Evolutionary conservation across 2,888 invertebrate species (phyloP), one percentile per base, ranked within the genome.

Genomic region (Apoda limacodes): DNA sequence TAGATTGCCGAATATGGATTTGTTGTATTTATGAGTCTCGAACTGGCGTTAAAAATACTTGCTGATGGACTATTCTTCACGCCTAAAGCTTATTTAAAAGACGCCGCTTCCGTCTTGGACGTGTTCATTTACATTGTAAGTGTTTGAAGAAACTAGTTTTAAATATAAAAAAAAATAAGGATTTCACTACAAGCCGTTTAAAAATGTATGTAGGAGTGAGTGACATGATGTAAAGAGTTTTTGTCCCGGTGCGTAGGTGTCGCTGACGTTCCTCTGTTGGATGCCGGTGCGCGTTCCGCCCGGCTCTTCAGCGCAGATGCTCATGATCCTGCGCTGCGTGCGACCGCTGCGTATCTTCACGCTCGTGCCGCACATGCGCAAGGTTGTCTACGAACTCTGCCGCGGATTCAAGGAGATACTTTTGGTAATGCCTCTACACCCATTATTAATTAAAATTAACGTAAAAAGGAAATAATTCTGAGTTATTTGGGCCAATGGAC

Each of bases 1-100:
- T 48, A 82, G 84, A 88, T 96, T 30, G 95, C 96, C 1, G 99
- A 99, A 74, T 99, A 98, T 58, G 90, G 93, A 12, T 99, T 99
- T 70, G 98, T 99, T 1, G 88, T 98, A 29, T 94, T 94, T 51
- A 99, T 99, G 99, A 97, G 97, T 50, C 83, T 98, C 19, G 99
- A 99, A 69, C 74, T 99, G 56, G 89, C 92, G 0, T 69, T 99
- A 29, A 99, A 99, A 81, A 95, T 98, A 38, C 75, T 98, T 31
- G 98, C 99, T 0, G 96, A 99, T 68, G 99, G 99, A 1, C 80
- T 99, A 20, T 95, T 99, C 63, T 99, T 99, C 62, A 99, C 99
- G 0, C 99, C 99, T 0, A 98, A 98, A 69, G 99, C 99, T 1
- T 93, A 98, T 47, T 90, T 99, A 22, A 93, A 97, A 75, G 99